A percentile compares a stretch with the other conserved stretches of the same genome.
Evolutionary conservation across 2,797 vertebrate species (phyloP).

Genomic region (Aphelocoma californica): DNA sequence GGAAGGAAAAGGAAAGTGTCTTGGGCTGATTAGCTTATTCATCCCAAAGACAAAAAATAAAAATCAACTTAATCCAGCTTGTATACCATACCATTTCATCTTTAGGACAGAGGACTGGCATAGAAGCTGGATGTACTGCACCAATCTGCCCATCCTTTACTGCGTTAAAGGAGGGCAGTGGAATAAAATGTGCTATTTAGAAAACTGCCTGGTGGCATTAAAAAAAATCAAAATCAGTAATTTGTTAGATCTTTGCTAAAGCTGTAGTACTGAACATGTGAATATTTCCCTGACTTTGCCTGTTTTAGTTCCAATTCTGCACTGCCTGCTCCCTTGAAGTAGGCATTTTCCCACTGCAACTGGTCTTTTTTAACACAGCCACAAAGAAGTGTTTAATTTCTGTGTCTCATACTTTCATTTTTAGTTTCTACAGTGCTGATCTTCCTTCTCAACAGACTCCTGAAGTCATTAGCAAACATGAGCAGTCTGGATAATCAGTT

Average conservation of each 20-base stretch:
- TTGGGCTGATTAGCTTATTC: background rate
- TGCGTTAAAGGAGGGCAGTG: background rate
- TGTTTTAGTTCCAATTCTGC: background rate
- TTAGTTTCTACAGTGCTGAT: background rate
- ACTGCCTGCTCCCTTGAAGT: background rate
- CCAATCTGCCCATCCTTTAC: background rate
- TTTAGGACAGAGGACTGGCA: background rate
- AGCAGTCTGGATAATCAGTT: background rate
- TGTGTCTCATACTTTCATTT: background rate
- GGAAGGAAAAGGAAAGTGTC: background rate
- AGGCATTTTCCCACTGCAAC: background rate
- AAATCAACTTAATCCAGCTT: background rate
- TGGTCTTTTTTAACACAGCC: background rate
- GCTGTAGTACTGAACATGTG: background rate
- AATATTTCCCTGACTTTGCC: background rate
- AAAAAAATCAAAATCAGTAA: background rate
- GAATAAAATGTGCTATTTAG: background rate
- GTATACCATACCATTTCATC: background rate
- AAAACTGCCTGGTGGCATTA: background rate
- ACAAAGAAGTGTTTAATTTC: background rate
- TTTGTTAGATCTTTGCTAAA: background rate
- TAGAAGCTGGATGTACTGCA: background rate
- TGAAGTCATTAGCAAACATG: background rate
- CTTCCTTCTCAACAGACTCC: background rate
- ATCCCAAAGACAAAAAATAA: background rate